phyloP scores from a whole-genome alignment of 2,113 vertebrate genomes.

The Peromyscus leucopus region DNA sequence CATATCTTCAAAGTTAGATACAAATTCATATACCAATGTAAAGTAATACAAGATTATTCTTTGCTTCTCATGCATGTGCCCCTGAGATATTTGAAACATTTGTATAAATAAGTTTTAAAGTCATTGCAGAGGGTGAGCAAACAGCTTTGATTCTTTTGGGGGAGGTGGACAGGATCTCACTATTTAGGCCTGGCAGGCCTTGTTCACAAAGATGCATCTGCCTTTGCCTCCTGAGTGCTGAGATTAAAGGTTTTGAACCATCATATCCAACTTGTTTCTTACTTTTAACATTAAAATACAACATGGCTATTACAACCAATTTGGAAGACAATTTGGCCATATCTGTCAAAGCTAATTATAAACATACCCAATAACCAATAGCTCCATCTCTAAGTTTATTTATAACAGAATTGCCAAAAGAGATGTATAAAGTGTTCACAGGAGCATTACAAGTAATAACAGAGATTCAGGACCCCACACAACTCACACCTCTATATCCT shows the following conservation, averaged over 20 bases:
- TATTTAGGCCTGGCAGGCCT: not conserved
- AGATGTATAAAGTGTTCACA: not conserved
- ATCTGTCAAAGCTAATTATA: not conserved
- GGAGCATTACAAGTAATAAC: not conserved
- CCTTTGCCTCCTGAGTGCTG: not conserved
- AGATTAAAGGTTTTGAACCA: not conserved
- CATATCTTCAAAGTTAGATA: not conserved
- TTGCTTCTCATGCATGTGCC: not conserved
- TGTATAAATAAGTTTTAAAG: conserved; percentile 4
- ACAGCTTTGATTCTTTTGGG: not conserved
- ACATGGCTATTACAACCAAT: not conserved
- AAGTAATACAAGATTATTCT: not conserved
- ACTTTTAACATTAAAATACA: conserved; percentile 32
- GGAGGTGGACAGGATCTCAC: not conserved
- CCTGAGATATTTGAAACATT: not conserved
- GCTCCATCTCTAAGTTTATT: not conserved
- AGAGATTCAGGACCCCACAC: not conserved
- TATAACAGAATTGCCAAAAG: not conserved
- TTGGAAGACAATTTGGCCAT: not conserved
- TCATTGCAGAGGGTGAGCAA: not conserved
- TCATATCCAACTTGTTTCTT: not conserved
- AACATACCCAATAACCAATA: not conserved
- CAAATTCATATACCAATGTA: not conserved
- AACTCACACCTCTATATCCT: conserved; percentile 34
- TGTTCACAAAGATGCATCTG: not conserved